Base-by-base conservation (phyloP, 2,113 vertebrate genomes). In the Laticauda laticaudata region DNA sequence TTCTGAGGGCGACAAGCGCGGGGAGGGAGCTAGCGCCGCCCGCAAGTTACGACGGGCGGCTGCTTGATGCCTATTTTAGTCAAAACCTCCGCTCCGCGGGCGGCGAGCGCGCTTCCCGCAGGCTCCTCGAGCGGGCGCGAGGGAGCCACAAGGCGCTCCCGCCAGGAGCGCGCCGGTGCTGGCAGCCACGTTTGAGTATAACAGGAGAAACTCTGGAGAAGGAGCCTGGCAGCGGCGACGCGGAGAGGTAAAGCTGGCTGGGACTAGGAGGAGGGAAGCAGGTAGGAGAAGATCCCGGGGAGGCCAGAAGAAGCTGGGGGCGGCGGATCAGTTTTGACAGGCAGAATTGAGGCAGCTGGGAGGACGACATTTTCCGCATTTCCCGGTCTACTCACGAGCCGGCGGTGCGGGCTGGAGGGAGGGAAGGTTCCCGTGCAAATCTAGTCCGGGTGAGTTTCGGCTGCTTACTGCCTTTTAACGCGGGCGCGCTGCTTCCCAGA, bases 51-150 rank as follows among this genome's bases (percentile, higher is more conserved):
- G 56, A 86, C 55, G 2, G 55, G 48, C 34, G 12, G 21, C 8
- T 11, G 51, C 92, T 53, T 10, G 90, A n/a, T 95, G 92, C 95
- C 94, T 95, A 94, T 95, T 95, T 96, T 95, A 95, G 96, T 94
- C 93, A 93, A 93, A 20, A 93, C 87, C 56, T 88, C 20, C 20
- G 9, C 48, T 90, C 75, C 94, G 26, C 90, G 10, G 43, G 81
- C 90, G 85, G 34, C 4, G 87, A 29, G 39, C 0, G 29, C 0
- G 5, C 2, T 81, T 51, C 20, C 57, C 5, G 64, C 61, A 43
- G 88, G n/a, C 53, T 29, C 59, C 15, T 39, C 15, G 29, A 92
- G 90, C 14, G 48, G n/a, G 18, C 34, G 56, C 20, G 14, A 26
- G 9, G n/a, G 90, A 1, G 24, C 18, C 4, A 54, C 45, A 45